These are phyloP conservation scores for Cyclura pinguis DNA, from an alignment of 2,797 vertebrate genomes.

Conservation along the genomic window DNA sequence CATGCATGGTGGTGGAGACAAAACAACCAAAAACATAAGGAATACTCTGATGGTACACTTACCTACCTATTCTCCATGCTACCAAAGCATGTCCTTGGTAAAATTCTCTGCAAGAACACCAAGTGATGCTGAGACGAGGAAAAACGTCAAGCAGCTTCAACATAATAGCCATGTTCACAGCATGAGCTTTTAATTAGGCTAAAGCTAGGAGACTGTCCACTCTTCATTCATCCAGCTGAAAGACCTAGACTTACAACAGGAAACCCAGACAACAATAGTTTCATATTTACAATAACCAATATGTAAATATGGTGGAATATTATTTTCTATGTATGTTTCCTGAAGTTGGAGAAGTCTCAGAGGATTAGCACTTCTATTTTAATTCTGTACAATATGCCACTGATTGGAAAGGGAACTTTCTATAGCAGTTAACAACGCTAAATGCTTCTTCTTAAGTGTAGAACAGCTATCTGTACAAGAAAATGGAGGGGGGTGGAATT, in stretches of 20 bases:
- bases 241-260: background rate
- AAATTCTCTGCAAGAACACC: background rate
- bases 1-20: background rate
- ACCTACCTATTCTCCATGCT: background rate
- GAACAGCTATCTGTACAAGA: background rate
- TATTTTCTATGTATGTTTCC: slow-evolving; percentile 27
- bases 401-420: background rate
- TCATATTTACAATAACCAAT: background rate
- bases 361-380: background rate
- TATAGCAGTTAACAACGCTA: background rate
- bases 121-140: background rate
- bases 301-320: background rate
- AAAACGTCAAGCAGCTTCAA: too few species aligned
- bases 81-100: background rate
- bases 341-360: slow-evolving; percentile 18
- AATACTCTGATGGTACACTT: background rate
- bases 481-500: background rate
- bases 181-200: background rate
- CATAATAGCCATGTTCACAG: background rate
- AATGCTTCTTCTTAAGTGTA: background rate
- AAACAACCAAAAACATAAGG: background rate
- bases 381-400: background rate
- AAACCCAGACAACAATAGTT: background rate
- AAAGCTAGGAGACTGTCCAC: background rate
- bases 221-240: background rate